phyloP scores from a whole-genome alignment of 2,797 vertebrate species.

The Poecilia wingei region DNA sequence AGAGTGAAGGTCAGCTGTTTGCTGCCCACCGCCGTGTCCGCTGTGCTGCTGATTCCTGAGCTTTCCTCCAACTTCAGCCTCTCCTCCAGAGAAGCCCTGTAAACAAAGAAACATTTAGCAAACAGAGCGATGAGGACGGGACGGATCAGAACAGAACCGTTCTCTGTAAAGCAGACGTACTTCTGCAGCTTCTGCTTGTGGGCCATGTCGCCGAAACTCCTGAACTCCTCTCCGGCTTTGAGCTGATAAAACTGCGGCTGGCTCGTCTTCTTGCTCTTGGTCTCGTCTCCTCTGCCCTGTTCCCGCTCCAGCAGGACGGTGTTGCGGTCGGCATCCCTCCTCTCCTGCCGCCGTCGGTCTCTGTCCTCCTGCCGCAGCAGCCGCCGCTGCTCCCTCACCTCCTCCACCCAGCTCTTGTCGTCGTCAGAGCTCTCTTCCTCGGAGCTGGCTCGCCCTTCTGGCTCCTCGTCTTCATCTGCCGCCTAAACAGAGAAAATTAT shows the following conservation, averaged over 20 bases:
- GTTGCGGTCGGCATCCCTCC: slow-evolving; percentile 84
- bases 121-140: neutral
- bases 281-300: slow-evolving; percentile 17
- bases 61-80: slow-evolving; percentile 90
- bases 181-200: slow-evolving; percentile 92
- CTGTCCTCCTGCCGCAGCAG: slow-evolving; percentile 86
- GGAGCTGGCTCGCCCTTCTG: slow-evolving; percentile 91
- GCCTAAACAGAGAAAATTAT: slow-evolving; percentile 35
- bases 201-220: slow-evolving; percentile 90
- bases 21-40: slow-evolving; percentile 91
- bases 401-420: slow-evolving; percentile 96
- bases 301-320: slow-evolving; percentile 79
- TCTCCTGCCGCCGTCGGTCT: slow-evolving; percentile 81
- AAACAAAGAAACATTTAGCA: slow-evolving; percentile 28
- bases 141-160: neutral
- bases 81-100: slow-evolving; percentile 92
- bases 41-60: slow-evolving; percentile 79
- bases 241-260: slow-evolving; percentile 95
- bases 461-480: slow-evolving; percentile 86
- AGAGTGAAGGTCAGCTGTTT: slow-evolving; percentile 95
- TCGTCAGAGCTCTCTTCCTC: slow-evolving; percentile 97
- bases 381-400: slow-evolving; percentile 94
- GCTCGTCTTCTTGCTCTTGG: slow-evolving; percentile 35
- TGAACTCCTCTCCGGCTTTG: slow-evolving; percentile 96
- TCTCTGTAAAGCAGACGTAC: slow-evolving; percentile 76